Conservation (phyloP, 2,113 vertebrate genomes). For the Ploceus nigricollis region DNA sequence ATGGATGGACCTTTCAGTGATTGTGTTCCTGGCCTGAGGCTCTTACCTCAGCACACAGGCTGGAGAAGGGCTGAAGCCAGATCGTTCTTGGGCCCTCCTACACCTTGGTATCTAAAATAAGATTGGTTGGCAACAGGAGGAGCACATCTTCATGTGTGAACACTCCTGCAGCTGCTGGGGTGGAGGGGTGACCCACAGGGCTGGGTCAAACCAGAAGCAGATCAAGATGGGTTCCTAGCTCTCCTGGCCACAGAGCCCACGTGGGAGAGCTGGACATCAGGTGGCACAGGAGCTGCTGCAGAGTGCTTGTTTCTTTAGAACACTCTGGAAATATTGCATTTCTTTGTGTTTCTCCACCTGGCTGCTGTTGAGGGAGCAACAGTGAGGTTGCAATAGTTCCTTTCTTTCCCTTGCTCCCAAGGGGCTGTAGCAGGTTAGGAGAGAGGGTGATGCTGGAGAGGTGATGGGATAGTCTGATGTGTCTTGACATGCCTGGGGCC, state of each 20-base stretch:
- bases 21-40: not conserved
- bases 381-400: not conserved
- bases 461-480: fast-evolving
- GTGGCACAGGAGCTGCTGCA: not conserved
- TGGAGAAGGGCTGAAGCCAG: not conserved
- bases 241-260: not conserved
- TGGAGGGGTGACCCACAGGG: not conserved
- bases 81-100: not conserved
- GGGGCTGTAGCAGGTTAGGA: not conserved
- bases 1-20: not conserved
- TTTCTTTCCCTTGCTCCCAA: not conserved
- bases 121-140: not conserved
- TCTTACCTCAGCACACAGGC: not conserved
- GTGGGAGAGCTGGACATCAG: not conserved
- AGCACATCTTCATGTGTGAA: fast-evolving
- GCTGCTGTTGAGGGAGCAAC: not conserved
- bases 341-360: not conserved
- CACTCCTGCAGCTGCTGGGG: not conserved
- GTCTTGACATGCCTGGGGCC: not conserved
- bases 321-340: not conserved
- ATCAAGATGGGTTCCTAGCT: not conserved
- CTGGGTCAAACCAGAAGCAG: not conserved
- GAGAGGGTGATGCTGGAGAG: not conserved
- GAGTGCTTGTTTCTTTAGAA: not conserved
- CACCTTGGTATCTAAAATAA: not conserved